A percentile compares a stretch with the other conserved stretches of the same genome.
These are phyloP conservation scores for Agriotes lineatus DNA, from an alignment of 2,888 invertebrate species.

Conservation along the genomic window DNA sequence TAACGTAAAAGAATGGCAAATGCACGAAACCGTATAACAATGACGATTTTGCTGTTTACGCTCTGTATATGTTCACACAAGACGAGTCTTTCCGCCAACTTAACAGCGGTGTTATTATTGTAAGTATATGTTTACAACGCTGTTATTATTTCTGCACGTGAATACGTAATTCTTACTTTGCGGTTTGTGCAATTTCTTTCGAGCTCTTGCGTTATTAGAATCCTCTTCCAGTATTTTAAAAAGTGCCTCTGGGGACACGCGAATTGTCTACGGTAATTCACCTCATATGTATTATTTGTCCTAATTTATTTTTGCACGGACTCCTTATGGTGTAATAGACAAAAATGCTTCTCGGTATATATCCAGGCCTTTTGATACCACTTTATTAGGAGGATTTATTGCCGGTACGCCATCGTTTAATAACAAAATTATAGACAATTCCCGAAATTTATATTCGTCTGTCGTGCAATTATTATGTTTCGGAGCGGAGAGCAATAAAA, in stretches of 20 bases:
- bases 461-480: constrained; percentile 2
- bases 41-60: constrained; percentile 24
- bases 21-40: constrained; percentile 19
- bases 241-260: background rate
- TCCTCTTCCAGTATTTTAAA: background rate
- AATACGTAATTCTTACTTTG: constrained; percentile 58
- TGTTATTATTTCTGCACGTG: constrained; percentile 60
- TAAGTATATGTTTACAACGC: constrained; percentile 59
- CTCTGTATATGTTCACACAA: constrained; percentile 31
- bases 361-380: background rate
- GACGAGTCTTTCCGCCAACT: constrained; percentile 47
- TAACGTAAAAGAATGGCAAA: constrained; percentile 1
- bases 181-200: constrained; percentile 56
- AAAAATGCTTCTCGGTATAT: background rate
- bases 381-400: background rate
- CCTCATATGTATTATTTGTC: background rate
- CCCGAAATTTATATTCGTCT: background rate
- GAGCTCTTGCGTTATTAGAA: constrained; percentile 48
- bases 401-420: background rate
- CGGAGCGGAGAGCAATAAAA: too few species aligned
- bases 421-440: background rate
- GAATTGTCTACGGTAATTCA: background rate
- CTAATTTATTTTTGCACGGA: background rate
- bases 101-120: constrained; percentile 57
- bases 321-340: background rate